Percentiles rank a stretch among this genome's conserved stretches.
phyloP scores from a whole-genome alignment of 2,797 vertebrate species.

The Schizopygopsis pylzovi region DNA sequence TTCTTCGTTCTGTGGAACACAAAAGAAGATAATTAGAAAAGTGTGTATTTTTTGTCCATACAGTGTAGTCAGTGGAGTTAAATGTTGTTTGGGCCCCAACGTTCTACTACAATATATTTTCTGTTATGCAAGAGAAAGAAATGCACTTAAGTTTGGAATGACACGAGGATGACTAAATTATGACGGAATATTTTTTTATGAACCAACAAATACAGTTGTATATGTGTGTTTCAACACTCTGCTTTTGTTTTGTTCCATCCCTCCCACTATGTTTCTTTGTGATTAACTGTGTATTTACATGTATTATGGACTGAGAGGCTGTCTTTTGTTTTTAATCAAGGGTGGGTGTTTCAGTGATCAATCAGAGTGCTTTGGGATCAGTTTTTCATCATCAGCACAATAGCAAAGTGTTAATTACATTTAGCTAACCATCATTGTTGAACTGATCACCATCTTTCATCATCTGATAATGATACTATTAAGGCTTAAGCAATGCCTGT shows the following conservation, averaged over 20 bases:
- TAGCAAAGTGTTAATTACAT: slow-evolving; percentile 20
- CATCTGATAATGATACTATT: background rate
- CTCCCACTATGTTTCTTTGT: background rate
- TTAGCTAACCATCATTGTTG: background rate
- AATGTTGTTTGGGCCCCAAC: background rate
- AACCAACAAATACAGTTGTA: background rate
- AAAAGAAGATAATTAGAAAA: background rate
- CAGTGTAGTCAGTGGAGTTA: background rate
- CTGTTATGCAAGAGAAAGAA: background rate
- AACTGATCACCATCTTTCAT: slow-evolving; percentile 18
- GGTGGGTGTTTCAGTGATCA: slow-evolving; percentile 12
- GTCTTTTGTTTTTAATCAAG: background rate
- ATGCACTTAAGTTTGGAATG: background rate
- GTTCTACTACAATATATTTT: background rate
- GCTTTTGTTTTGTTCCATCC: background rate
- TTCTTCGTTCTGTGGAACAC: background rate
- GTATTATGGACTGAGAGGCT: background rate
- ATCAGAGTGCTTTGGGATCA: background rate
- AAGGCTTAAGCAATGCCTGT: background rate
- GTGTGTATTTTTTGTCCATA: background rate
- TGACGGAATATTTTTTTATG: background rate
- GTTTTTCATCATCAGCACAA: slow-evolving; percentile 25
- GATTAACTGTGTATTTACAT: background rate
- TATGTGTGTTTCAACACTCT: background rate
- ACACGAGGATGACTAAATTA: background rate